Percentiles rank a stretch among this genome's conserved stretches.
Evolutionary conservation across 2,888 invertebrate genomes (phyloP).

Genomic region (Mesochorus sp.): DNA sequence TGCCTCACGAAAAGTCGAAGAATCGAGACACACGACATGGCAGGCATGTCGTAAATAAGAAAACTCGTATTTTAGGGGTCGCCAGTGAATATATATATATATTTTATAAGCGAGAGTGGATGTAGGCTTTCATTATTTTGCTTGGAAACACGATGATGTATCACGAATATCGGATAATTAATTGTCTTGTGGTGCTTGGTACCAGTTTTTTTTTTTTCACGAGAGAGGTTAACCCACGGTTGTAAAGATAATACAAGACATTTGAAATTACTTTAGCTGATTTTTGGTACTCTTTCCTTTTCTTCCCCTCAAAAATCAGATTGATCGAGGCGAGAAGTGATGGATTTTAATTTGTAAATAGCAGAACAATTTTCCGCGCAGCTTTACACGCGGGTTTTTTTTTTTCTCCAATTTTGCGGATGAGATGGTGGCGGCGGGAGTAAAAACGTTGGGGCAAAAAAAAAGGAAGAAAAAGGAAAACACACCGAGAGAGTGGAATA

Average conservation of each 20-base stretch:
- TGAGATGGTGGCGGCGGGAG: background rate
- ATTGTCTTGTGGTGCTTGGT: conserved; percentile 71
- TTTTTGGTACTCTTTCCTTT: background rate
- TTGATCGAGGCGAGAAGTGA: background rate
- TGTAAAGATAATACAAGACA: background rate
- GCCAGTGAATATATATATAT: conserved; percentile 39
- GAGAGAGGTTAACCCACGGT: background rate
- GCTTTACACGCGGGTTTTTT: background rate
- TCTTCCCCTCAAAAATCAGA: background rate
- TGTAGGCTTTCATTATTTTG: conserved; percentile 41
- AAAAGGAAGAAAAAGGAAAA: background rate
- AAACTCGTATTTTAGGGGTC: conserved; percentile 20
- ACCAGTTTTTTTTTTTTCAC: conserved; percentile 60
- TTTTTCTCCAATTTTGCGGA: background rate
- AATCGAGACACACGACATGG: conserved; percentile 63
- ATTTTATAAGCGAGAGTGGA: conserved; percentile 27
- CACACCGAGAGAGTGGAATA: conserved; percentile 21
- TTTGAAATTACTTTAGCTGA: background rate
- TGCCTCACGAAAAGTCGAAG: conserved; percentile 56
- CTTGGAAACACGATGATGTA: background rate
- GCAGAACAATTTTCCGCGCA: conserved; percentile 9
- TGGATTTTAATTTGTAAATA: background rate
- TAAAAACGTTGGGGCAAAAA: background rate
- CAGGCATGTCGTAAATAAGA: conserved; percentile 70
- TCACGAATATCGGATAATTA: conserved; percentile 66